Evolutionary conservation across 2,888 invertebrate species (phyloP), one percentile per base, ranked within the genome.

Genomic region (Scelioninae gen. 1): DNA sequence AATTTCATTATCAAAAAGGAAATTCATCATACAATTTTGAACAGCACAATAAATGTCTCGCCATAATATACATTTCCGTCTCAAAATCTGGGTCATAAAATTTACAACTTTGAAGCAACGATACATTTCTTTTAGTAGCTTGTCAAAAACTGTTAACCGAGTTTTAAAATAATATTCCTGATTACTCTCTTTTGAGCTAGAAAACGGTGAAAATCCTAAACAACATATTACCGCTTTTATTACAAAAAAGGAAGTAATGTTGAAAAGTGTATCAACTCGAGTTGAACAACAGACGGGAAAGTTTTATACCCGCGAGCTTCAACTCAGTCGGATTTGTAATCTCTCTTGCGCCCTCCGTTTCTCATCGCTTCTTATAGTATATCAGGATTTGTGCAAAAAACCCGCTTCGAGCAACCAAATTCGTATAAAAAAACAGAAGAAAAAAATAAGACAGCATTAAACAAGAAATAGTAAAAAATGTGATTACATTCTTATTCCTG

Each of bases 271-370:
- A 60, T 63, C 62, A 47, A 32, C 32, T 47, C 62, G 32, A 5
- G 47, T 31, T 63, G 29, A 13, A 47, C 10, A 60, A 31, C 47
- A 32, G 43, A 13, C 15, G 62, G 9, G 43, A 63, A 63, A 63
- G 62, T 63, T 63, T 47, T 13, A 15, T 63, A 32, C 47, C 60
- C 60, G 43, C 60, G n/a, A 60, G 43, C 43, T 60, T 23, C 6
- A 6, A 11, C 29, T 10, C 23, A 3, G 13, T 29, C 58, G n/a
- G 32, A 45, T 32, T 13, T 47, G 13, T 63, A 63, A 63, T 63
- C 47, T 29, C 47, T 47, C 43, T 47, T 40, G 13, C 45, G 23
- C 23, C 13, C 8, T 4, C n/a, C n/a, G 29, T 60, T 43, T 49
- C 49, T 23, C 49, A 29, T 49, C 10, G 49, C 29, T 49, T 49